phyloP scores from a whole-genome alignment of 2,113 vertebrate species.

The Oncorhynchus clarkii region DNA sequence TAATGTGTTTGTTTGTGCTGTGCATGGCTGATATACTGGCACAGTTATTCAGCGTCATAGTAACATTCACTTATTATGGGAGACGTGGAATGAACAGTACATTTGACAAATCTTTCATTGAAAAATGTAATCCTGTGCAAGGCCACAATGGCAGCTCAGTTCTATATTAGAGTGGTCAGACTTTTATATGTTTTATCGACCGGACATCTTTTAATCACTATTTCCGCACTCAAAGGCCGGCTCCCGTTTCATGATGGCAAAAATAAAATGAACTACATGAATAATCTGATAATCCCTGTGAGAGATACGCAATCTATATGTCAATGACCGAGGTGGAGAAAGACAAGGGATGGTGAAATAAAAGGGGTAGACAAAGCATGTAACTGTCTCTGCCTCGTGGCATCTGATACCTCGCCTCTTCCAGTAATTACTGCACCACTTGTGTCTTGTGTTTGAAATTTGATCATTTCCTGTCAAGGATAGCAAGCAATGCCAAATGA shows the following conservation, averaged over 20 bases:
- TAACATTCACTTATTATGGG: no score
- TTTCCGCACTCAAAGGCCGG: slow-evolving; percentile 40
- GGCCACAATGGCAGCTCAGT: no score
- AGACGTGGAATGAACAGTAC: no score
- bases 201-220: no score
- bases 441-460: slow-evolving; percentile 51
- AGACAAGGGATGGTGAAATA: slow-evolving; percentile 34
- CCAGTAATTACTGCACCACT: slow-evolving; percentile 65
- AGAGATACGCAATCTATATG: slow-evolving; percentile 56
- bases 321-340: slow-evolving; percentile 40
- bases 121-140: no score
- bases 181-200: no score
- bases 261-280: slow-evolving; percentile 63
- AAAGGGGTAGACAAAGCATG: slow-evolving; percentile 59
- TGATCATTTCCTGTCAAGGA: slow-evolving; percentile 55
- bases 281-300: slow-evolving; percentile 58
- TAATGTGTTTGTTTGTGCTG: no score
- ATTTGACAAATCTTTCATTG: no score
- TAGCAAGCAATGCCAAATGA: slow-evolving; percentile 50
- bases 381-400: slow-evolving; percentile 51
- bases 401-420: slow-evolving; percentile 54
- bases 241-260: slow-evolving; percentile 35
- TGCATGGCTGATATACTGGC: no score
- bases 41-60: no score
- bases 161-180: no score